phyloP scores from a whole-genome alignment of 2,113 vertebrate genomes.

The Petrocephalus microphthalmus region DNA sequence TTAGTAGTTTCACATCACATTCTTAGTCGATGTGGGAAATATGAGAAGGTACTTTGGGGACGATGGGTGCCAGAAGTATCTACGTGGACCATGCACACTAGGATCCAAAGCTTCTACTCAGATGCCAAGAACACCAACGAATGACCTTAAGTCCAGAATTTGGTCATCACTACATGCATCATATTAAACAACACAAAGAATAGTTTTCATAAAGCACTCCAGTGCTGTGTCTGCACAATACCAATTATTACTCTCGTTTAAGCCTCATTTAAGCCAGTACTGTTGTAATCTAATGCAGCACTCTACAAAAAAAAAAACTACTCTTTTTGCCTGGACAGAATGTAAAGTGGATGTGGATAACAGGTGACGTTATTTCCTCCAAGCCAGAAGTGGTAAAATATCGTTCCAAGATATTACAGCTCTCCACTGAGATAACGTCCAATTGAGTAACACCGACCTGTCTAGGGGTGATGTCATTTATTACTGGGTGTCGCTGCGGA shows the following conservation, averaged over 20 bases:
- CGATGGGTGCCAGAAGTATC: background rate
- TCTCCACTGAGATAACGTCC: background rate
- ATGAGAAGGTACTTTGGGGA: background rate
- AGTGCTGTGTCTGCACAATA: background rate
- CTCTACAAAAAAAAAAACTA: background rate
- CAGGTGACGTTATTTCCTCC: background rate
- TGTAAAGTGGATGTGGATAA: background rate
- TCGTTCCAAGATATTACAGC: background rate
- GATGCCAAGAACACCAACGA: background rate
- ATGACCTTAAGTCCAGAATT: background rate
- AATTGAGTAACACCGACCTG: background rate
- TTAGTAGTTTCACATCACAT: background rate
- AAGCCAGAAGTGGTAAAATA: background rate
- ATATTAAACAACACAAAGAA: background rate
- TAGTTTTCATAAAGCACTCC: background rate
- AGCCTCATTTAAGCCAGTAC: background rate
- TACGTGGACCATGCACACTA: background rate
- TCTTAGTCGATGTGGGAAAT: background rate
- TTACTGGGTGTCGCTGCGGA: background rate
- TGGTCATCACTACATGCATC: background rate
- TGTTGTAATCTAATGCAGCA: background rate
- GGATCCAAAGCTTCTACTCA: background rate
- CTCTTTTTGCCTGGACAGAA: background rate
- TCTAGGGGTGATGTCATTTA: conserved; percentile 7
- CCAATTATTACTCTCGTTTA: background rate